A percentile compares a stretch with the other conserved stretches of the same genome.
Conservation (phyloP, 1,140 invertebrate species). For the Goniozus legneri region DNA sequence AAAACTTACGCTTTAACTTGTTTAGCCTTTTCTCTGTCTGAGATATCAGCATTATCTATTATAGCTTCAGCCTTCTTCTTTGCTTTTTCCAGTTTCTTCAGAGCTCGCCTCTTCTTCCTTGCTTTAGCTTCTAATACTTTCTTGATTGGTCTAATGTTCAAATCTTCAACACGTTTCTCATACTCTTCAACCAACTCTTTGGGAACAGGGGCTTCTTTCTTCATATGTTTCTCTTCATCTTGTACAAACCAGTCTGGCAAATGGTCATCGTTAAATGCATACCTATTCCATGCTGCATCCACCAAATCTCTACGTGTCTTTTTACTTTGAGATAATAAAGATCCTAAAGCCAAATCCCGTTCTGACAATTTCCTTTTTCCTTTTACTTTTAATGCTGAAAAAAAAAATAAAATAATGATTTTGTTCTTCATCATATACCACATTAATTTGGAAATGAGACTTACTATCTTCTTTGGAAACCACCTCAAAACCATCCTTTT, state of each 20-base stretch:
- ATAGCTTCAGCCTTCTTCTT: slow-evolving; percentile 93
- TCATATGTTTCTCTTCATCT: slow-evolving; percentile 91
- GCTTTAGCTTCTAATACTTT: slow-evolving; percentile 98
- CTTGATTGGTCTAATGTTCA: slow-evolving; percentile 93
- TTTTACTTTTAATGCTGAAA: slow-evolving; percentile 43
- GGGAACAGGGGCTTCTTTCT: slow-evolving; percentile 72
- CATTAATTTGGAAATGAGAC: slow-evolving; percentile 4
- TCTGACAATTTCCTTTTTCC: slow-evolving; percentile 77
- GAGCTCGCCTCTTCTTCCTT: slow-evolving; percentile 88
- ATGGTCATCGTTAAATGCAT: slow-evolving; percentile 81
- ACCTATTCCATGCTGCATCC: slow-evolving; percentile 89
- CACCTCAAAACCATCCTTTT: slow-evolving; percentile 66
- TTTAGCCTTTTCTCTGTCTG: slow-evolving; percentile 85
- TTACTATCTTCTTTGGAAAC: slow-evolving; percentile 60
- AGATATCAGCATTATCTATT: slow-evolving; percentile 85
- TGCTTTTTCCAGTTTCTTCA: slow-evolving; percentile 85
- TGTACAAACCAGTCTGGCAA: slow-evolving; percentile 95
- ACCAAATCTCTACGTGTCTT: slow-evolving; percentile 82
- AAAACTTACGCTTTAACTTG: slow-evolving; percentile 81
- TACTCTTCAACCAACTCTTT: slow-evolving; percentile 74
- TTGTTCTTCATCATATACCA: not conserved
- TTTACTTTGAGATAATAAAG: slow-evolving; percentile 78
- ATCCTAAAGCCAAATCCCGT: slow-evolving; percentile 83
- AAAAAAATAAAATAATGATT: slow-evolving; percentile 13
- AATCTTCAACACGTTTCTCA: slow-evolving; percentile 73